Percentiles rank a stretch among this genome's conserved stretches.
Evolutionary conservation across 2,888 invertebrate species (phyloP).

Genomic region (Tethea ocularis): DNA sequence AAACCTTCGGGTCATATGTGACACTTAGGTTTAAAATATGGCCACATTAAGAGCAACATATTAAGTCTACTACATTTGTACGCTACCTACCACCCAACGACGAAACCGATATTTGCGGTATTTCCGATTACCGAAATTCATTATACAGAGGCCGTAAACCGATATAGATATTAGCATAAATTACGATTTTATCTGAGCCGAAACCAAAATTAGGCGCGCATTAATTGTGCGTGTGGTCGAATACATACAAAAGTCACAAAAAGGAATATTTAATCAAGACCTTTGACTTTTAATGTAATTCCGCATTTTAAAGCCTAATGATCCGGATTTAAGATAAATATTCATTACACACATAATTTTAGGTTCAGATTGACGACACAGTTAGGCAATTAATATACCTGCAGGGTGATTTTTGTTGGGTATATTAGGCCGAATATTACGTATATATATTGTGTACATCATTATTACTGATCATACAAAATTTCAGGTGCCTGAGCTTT

Average conservation of each 20-base stretch:
- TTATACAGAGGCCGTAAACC: conserved; percentile 57
- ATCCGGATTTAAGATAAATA: not conserved
- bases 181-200: conserved; percentile 67
- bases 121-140: conserved; percentile 74
- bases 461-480: too few relatives aligned
- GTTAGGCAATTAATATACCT: not conserved
- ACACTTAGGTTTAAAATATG: not conserved
- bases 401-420: too few relatives aligned
- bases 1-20: not conserved
- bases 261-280: conserved; percentile 27
- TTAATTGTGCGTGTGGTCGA: conserved; percentile 60
- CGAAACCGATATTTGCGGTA: conserved; percentile 61
- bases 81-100: conserved; percentile 52
- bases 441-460: too few relatives aligned
- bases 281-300: conserved; percentile 15
- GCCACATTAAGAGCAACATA: conserved; percentile 15
- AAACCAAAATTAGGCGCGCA: conserved; percentile 64
- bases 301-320: not conserved
- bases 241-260: conserved; percentile 15
- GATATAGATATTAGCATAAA: conserved; percentile 70
- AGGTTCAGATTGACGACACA: not conserved
- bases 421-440: too few relatives aligned
- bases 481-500: too few relatives aligned
- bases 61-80: conserved; percentile 28
- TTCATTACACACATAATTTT: not conserved